Evolutionary conservation across 1,140 invertebrate genomes (phyloP).

Genomic region (Lepidostoma basale): DNA sequence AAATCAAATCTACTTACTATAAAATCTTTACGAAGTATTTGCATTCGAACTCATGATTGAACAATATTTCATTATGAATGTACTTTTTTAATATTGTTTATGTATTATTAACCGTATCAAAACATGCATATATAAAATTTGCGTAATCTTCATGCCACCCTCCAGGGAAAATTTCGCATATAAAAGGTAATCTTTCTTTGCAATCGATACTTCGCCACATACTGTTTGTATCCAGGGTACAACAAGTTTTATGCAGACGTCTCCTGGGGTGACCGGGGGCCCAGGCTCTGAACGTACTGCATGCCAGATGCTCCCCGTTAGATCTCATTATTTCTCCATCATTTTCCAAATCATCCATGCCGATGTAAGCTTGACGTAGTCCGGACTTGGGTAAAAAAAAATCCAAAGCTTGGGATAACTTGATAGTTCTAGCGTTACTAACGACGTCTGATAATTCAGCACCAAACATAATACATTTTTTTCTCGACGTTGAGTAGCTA

Average conservation of each 20-base stretch:
- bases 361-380: slow-evolving; percentile 60
- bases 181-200: slow-evolving; percentile 55
- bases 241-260: slow-evolving; percentile 59
- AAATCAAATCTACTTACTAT: too few relatives aligned
- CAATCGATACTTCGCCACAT: slow-evolving; percentile 66
- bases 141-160: slow-evolving; percentile 49
- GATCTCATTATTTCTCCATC: slow-evolving; percentile 54
- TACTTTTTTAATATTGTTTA: too few relatives aligned
- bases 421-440: slow-evolving; percentile 63
- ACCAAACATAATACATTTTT: slow-evolving; percentile 60
- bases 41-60: too few relatives aligned
- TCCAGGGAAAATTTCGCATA: slow-evolving; percentile 66
- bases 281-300: slow-evolving; percentile 69
- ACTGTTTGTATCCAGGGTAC: slow-evolving; percentile 56
- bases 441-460: slow-evolving; percentile 64
- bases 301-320: slow-evolving; percentile 62
- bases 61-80: too few relatives aligned
- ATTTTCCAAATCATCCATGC: slow-evolving; percentile 58
- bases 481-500: slow-evolving; percentile 64
- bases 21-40: too few relatives aligned
- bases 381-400: slow-evolving; percentile 48
- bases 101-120: too few relatives aligned
- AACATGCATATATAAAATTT: too few relatives aligned
- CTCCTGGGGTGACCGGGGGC: slow-evolving; percentile 65
- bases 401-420: slow-evolving; percentile 53